These are phyloP conservation scores for Sycophaga agraensis DNA, from an alignment of 1,140 invertebrate species.

Conservation along the genomic window DNA sequence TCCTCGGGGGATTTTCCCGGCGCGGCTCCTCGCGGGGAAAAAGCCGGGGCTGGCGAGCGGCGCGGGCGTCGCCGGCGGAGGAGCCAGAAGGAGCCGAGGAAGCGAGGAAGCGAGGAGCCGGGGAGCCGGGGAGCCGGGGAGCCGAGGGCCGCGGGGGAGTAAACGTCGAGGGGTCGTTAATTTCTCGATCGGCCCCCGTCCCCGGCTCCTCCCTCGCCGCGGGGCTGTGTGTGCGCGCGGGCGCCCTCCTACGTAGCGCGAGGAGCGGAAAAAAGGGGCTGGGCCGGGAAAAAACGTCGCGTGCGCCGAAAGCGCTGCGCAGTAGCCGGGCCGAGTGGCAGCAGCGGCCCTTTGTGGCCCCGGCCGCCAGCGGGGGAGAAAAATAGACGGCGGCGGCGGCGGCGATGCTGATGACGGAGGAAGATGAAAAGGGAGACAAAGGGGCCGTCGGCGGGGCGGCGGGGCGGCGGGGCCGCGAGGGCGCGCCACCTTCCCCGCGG, in stretches of 20 bases:
- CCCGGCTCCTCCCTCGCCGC: background rate
- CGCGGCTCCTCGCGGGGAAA: no score
- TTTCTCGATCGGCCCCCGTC: constrained; percentile 22
- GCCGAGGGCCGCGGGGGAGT: constrained; percentile 29
- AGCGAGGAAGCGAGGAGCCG: constrained; percentile 2
- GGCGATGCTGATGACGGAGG: background rate
- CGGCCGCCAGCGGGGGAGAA: constrained; percentile 30
- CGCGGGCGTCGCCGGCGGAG: constrained; percentile 20
- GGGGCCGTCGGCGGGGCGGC: background rate
- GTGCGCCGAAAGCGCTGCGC: constrained; percentile 30
- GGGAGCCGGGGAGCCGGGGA: constrained; percentile 18
- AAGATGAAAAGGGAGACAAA: background rate
- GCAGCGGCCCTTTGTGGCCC: no score
- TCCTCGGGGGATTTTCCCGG: background rate
- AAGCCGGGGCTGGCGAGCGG: background rate
- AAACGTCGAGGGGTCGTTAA: constrained; percentile 32
- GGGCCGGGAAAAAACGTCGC: constrained; percentile 2
- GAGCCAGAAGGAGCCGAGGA: constrained; percentile 4
- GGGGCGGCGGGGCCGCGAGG: no score
- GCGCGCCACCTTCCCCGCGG: no score
- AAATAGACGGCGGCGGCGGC: background rate
- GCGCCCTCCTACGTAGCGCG: background rate
- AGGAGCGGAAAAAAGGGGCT: no score
- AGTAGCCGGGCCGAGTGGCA: constrained; percentile 10
- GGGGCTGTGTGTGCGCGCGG: background rate